Evolutionary conservation across 2,888 invertebrate species (phyloP), one percentile per base, ranked within the genome.

Genomic region (Nebria salina): DNA sequence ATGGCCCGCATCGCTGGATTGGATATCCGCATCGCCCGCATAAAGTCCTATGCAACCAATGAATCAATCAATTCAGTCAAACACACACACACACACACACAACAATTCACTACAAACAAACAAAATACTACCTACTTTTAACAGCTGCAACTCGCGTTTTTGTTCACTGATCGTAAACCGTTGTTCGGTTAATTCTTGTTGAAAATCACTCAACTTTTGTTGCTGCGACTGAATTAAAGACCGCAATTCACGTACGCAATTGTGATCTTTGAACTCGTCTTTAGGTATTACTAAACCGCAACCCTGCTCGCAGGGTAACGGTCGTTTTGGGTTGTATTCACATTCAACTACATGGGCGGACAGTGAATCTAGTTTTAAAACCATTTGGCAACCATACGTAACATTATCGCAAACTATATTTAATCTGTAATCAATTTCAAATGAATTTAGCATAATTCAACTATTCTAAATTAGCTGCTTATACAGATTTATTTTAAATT

Each of bases 281-380:
- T 98, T 98, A 9, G 98, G 98, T 86, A 98, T 96, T 78, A 97
- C 94, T 74, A 98, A 92, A 26, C 97, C 98, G 87, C 98, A 98
- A 25, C 98, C 98, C 84, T 95, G 94, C 86, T 97, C 97, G 89
- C 98, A 98, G 65, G 95, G 95, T 86, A 97, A 93, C 15, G 97
- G 97, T 86, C 97, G 92, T 89, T 98, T 98, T 0, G 98, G 98
- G 90, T 98, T 98, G 88, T 93, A 95, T 89, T 95, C 95, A 90
- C 98, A 98, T 89, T 98, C 98, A 87, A 94, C 94, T 85, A 97
- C 89, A 90, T 98, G 98, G 26, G 94, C 91, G n/a, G 93, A 90
- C 84, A 98, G 90, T 9, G 94, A 92, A 88, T 98, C 98, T 85
- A 98, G 90, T 89, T 98, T 98, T 78, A 98, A 91, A 34, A 96